Evolutionary conservation across 1,140 invertebrate species (phyloP), one percentile per base, ranked within the genome.

Genomic region (Zaprionus camerounensis): DNA sequence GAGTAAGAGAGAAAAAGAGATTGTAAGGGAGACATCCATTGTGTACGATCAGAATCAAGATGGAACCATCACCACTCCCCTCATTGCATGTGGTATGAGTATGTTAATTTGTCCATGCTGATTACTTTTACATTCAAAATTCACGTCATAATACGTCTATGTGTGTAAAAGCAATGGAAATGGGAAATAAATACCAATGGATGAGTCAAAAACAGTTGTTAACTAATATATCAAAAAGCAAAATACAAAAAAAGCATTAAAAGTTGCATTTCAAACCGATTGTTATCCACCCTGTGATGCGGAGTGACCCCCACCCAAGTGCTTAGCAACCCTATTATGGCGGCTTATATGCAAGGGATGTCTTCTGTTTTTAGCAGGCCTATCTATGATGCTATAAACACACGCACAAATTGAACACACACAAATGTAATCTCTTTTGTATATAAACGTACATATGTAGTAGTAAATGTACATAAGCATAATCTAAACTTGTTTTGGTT

Each of bases 401-500:
- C 28, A 31, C 17, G 22, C 46, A 13, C 31, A 24, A 31, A 28
- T 17, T n/a, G 44, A 17, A 44, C 5, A 44, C 9, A 17, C 31
- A 61, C 9, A 64, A 12, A 34, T 46, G 2, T 28, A 46, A n/a
- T 24, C n/a, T 11, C 31, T 34, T 34, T 11, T 34, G 31, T 34
- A 34, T 34, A 46, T 17, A 22, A 26, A 15, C 11, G 17, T 53
- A 28, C 24, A 53, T 64, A 13, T 15, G 4, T n/a, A 36, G n/a
- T 17, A 7, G 31, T 9, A 3, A 34, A 11, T 34, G 9, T 34
- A 15, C 9, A 65, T 36, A 36, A 5, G 22, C 34, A 70, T 73
- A 67, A 69, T 75, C 80, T 58, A 78, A 80, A 75, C 78, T 41
- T 69, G 83, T 76, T 81, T 81, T 80, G 71, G 66, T 3, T 34